Evolutionary conservation across 1,140 invertebrate species (phyloP).

Genomic region (Trachymyrmex cornetzi): DNA sequence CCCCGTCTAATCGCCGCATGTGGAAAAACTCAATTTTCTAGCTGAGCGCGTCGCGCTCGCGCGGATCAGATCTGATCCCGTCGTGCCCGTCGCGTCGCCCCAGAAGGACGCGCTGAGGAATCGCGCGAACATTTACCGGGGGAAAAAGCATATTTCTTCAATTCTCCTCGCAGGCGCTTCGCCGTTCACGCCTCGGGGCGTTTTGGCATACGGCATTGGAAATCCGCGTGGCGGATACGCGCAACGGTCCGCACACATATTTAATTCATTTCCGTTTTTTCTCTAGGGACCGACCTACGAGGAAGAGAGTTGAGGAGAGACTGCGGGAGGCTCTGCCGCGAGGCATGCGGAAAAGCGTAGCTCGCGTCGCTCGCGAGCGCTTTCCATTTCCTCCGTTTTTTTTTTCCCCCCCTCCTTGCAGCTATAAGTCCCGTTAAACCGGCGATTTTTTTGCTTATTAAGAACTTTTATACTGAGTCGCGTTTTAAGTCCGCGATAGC

Average conservation of each 20-base stretch:
- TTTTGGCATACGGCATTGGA: slow-evolving; percentile 67
- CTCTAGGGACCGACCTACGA: background rate
- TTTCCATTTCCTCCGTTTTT: slow-evolving; percentile 4
- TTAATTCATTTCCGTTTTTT: slow-evolving; percentile 71
- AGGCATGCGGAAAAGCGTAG: background rate
- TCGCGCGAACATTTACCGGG: background rate
- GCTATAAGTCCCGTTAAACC: slow-evolving; percentile 20
- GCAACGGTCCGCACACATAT: slow-evolving; percentile 71
- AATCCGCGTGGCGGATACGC: slow-evolving; percentile 64
- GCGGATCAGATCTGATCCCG: slow-evolving; percentile 3
- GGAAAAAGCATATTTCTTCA: slow-evolving; percentile 42
- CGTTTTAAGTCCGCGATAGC: background rate
- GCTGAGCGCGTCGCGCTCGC: slow-evolving; percentile 24
- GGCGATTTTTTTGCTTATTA: slow-evolving; percentile 57
- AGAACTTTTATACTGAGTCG: slow-evolving; percentile 25
- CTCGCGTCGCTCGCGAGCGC: background rate
- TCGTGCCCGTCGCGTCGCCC: background rate
- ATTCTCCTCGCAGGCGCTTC: slow-evolving; percentile 27
- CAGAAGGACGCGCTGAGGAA: background rate
- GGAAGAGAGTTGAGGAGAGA: background rate
- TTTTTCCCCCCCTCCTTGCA: no score
- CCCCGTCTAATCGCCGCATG: slow-evolving; percentile 28
- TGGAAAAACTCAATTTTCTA: slow-evolving; percentile 51
- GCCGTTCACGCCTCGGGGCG: slow-evolving; percentile 63
- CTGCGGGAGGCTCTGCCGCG: background rate